Conservation (phyloP, 2,113 vertebrate genomes). For the Marcusenius ussheri region DNA sequence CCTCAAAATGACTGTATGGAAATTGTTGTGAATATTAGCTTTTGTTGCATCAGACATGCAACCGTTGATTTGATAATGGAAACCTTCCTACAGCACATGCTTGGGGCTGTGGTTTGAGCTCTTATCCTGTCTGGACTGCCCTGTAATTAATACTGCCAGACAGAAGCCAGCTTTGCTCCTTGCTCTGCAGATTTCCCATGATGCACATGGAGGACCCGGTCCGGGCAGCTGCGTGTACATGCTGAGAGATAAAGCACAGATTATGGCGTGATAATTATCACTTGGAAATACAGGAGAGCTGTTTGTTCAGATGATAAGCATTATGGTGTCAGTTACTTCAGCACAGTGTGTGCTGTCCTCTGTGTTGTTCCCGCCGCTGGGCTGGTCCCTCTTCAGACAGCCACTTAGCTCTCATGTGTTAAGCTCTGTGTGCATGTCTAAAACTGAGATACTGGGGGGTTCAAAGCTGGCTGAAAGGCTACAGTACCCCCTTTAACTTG, state of each 20-base stretch:
- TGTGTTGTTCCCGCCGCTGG: not conserved
- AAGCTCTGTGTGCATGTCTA: not conserved
- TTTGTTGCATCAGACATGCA: not conserved
- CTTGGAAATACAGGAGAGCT: conserved; percentile 14
- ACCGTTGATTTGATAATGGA: not conserved
- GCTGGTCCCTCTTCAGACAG: not conserved
- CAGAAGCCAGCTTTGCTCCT: not conserved
- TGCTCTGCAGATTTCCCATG: not conserved
- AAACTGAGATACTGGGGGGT: not conserved
- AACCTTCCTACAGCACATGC: not conserved
- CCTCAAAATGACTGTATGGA: not conserved
- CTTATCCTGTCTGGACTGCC: not conserved
- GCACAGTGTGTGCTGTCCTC: not conserved
- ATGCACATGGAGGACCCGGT: not conserved
- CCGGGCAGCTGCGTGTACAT: conserved; percentile 3
- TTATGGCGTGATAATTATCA: conserved; percentile 41
- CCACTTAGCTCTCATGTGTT: not conserved
- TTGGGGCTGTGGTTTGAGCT: not conserved
- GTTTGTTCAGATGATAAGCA: conserved; percentile 26
- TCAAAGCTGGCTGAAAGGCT: not conserved
- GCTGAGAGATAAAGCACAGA: conserved; percentile 17
- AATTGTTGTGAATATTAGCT: not conserved
- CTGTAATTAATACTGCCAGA: conserved; percentile 16
- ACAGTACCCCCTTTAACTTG: not conserved
- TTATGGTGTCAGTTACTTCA: conserved; percentile 32